Evolutionary conservation across 2,113 vertebrate species (phyloP), one percentile per base, ranked within the genome.

Genomic region (Serinus canaria): DNA sequence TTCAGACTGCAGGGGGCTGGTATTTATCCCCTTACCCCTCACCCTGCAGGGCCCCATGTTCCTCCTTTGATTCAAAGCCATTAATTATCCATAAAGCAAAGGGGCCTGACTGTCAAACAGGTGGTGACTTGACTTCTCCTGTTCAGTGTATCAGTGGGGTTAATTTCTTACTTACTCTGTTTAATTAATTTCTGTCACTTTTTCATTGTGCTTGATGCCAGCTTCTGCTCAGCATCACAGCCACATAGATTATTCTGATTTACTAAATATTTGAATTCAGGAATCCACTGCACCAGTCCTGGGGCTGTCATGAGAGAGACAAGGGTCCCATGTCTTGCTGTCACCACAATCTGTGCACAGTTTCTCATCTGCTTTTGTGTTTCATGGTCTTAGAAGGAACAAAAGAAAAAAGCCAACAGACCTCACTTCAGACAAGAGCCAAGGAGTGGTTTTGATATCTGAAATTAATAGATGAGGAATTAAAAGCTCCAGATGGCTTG

Each of bases 401-500:
- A 87, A 78, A 88, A 88, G 49, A 16, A 62, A 74, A 87, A 93
- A 74, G 76, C 35, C 83, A 83, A n/a, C 0, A 3, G 63, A 55
- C 27, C 58, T 59, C 55, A 63, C 27, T 89, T 70, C 85, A 70
- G 60, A 53, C 64, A 60, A 77, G 92, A 90, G 37, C 52, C 85
- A 83, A 33, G 0, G 3, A 94, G 58, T 27, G 76, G 37, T 30
- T 94, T 77, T 90, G 83, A 86, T 94, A 93, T 68, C 56, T 87
- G 27, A 89, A 93, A 93, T 85, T 78, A 93, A 84, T 43, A 70
- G 86, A 79, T 1, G 6, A 81, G 64, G 52, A 79, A 81, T 52
- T 87, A 86, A 74, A 88, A 93, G 79, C 82, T 95, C 78, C 88
- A 94, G 92, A 86, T 89, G 92, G 76, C 62, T 92, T 50, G 55